These are phyloP conservation scores for Palythoa caribaeorum DNA, from an alignment of 92 coral and sea anemone genomes.

Conservation along the genomic window DNA sequence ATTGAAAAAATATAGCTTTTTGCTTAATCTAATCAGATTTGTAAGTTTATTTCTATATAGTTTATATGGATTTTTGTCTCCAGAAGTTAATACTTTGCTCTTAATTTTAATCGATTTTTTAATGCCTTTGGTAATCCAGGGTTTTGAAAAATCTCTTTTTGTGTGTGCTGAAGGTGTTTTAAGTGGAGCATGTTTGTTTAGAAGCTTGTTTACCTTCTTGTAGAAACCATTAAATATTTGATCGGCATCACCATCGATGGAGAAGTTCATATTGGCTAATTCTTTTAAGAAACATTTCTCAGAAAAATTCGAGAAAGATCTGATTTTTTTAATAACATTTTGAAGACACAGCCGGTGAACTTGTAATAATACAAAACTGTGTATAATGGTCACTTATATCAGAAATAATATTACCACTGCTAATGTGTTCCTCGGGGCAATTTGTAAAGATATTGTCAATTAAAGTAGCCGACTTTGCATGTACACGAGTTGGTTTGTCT, in stretches of 20 bases:
- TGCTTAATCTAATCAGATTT: background rate
- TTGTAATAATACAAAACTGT: background rate
- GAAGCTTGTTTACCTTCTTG: slow-evolving; percentile 25
- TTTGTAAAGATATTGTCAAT: slow-evolving; percentile 2
- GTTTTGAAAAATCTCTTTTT: slow-evolving; percentile 14
- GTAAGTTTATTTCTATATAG: background rate
- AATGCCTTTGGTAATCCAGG: slow-evolving; percentile 25
- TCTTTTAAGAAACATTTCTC: slow-evolving; percentile 34
- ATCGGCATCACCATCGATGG: slow-evolving; percentile 18
- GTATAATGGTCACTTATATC: no score
- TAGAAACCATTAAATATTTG: slow-evolving; percentile 30
- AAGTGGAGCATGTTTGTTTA: slow-evolving; percentile 46
- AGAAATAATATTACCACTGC: background rate
- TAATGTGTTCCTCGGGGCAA: background rate
- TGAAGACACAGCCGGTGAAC: background rate
- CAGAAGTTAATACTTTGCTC: background rate
- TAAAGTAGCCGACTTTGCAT: slow-evolving; percentile 1
- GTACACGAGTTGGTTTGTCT: slow-evolving; percentile 6
- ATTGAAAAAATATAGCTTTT: background rate
- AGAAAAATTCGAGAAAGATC: slow-evolving; percentile 37
- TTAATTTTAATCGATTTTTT: slow-evolving; percentile 10
- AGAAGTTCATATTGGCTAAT: background rate
- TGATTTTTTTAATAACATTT: slow-evolving; percentile 8
- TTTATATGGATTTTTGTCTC: background rate
- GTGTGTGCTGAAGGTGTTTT: slow-evolving; percentile 24